Evolutionary conservation across 2,888 invertebrate species (phyloP), one percentile per base, ranked within the genome.

Genomic region (Epistrophe grossulariae): DNA sequence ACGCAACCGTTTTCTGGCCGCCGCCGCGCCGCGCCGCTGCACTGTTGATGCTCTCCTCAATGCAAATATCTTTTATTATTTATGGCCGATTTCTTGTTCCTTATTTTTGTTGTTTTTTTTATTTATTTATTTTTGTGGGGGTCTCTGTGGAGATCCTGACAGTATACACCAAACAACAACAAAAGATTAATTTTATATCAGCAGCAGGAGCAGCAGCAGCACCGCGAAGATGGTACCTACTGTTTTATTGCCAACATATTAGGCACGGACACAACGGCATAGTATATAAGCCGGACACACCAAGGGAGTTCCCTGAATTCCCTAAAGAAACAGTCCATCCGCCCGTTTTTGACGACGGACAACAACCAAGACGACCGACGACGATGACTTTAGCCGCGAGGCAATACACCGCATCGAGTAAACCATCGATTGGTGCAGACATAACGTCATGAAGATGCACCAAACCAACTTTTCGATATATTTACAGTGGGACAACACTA

Each of bases 231-330:
- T 60, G 79, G 66, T 88, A 89, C 90, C 90, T 90, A 90, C 90
- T 89, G 90, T 90, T 90, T 90, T 90, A 90, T 90, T 90, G 89
- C 89, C 85, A 90, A 90, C 90, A 89, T 90, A 90, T 90, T 90
- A 90, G 89, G 89, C 89, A 90, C 89, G 89, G 88, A 84, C 78
- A 83, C 73, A 76, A 80, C 73, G 83, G 55, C 80, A 38, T n/a
- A 55, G 24, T 24, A 24, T 24, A 24, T 55, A 52, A 82, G 70
- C 40, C 66, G 79, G 79, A 66, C 83, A 71, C 66, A 88, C 79
- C 90, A 90, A 90, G 91, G 90, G 90, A 87, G 88, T 88, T 87
- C 87, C 77, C 82, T 87, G 89, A 84, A 84, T 88, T 88, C 88
- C 84, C 84, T 81, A 48, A 88, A 81, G 84, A 81, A 88, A 80